Base-by-base conservation (phyloP, 2,888 invertebrate species). In the Colletes collaris region DNA sequence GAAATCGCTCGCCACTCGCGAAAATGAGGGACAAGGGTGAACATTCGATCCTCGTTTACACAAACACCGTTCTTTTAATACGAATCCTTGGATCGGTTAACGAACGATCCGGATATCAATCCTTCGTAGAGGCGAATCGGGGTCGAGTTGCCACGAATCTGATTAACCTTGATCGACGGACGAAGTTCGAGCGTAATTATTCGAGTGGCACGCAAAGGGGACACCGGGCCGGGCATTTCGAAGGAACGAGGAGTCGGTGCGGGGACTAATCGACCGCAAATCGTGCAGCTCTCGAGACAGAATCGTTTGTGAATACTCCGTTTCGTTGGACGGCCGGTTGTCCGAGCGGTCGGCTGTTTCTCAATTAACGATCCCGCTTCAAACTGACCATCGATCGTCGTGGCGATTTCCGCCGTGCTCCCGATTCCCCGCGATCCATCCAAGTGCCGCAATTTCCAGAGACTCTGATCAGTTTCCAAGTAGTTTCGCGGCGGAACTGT, bases 311-410 rank as follows among this genome's bases (percentile, higher is more conserved):
- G 37, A 56, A 53, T 53, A 19, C 62, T 55, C 68, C 60, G 65
- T 76, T 79, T 74, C 8, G 3, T 10, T 8, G 70, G 63, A 64
- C 60, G 7, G 53, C 55, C 77, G 80, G 84, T 82, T 79, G 81
- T 84, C 65, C 71, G 63, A 70, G 74, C 64, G 70, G 59, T 77
- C 59, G 64, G 11, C 56, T 58, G 63, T 40, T 62, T 64, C 40
- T 63, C 76, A 70, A 75, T 82, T 81, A 83, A 84, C 72, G 83
- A 76, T 66, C 59, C 50, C 37, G 55, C 67, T 77, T 63, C 59
- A 46, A 76, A 74, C 62, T 66, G 78, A 72, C 56, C 76, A 56
- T 64, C 84, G 64, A 75, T 79, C 70, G 71, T 59, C 27, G 27
- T 27, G 37, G 19, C 70, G 71, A 76, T 76, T 40, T 55, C 40